Base-by-base conservation (phyloP, 1,140 invertebrate genomes). In the Campoletis sonorensis region DNA sequence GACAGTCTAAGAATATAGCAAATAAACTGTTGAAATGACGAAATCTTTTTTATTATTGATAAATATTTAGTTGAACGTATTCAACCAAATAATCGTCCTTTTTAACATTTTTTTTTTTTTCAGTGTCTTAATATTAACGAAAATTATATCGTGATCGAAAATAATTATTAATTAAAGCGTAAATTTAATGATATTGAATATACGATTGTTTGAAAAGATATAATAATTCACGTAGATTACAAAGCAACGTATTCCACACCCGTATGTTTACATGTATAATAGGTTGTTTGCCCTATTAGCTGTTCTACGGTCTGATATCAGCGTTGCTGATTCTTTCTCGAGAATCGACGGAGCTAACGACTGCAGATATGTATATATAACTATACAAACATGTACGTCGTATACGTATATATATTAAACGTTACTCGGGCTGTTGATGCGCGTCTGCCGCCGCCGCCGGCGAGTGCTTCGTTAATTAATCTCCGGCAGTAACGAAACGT, bases 391-490 rank as follows among this genome's bases (percentile, higher is more conserved):
- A 51, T 51, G 13, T 51, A 13, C 15, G 18, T 51, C 51, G 11
- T 21, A n/a, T 54, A 54, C 3, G 23, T 26, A 26, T 26, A 23
- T 15, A 26, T 26, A 26, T 64, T 40, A 70, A 79, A 51, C 37
- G 27, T 23, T 79, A 61, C 23, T 79, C 77, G 21, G 37, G 40
- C 68, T 67, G 77, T 64, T 79, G 30, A 79, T 79, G 77, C 37
- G 21, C 27, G n/a, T n/a, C n/a, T n/a, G n/a, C 61, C 70, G 61
- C 33, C 61, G 86, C 85, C 87, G 85, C 85, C 85, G 87, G 88
- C 87, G 86, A 89, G 87, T 85, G 88, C 89, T 91, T 88, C 89
- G 89, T 91, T 91, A 91, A 91, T 91, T 91, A 91, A 91, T 91
- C 89, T 64, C 61, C 89, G 88, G 87, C 88, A 89, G 88, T 84